Evolutionary conservation across 2,888 invertebrate species (phyloP).

Genomic region (Troides helena): DNA sequence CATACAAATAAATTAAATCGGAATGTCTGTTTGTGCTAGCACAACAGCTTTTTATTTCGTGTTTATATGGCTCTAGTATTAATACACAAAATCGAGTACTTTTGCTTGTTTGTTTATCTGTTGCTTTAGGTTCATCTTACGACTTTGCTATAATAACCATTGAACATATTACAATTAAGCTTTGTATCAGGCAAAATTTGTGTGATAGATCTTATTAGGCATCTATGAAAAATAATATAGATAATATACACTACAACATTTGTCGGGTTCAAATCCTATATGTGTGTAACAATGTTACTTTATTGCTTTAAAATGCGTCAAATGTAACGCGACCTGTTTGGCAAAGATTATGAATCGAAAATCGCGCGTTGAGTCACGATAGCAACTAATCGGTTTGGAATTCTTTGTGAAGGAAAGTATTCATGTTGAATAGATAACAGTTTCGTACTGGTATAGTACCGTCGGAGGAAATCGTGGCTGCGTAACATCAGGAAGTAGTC

Average conservation of each 20-base stretch:
- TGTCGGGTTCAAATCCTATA: slow-evolving; percentile 6
- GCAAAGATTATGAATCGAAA: slow-evolving; percentile 24
- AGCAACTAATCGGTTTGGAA: slow-evolving; percentile 14
- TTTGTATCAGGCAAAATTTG: too few relatives aligned
- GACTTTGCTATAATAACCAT: too few relatives aligned
- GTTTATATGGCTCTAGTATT: too few relatives aligned
- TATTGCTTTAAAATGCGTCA: not conserved
- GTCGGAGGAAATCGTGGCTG: too few relatives aligned
- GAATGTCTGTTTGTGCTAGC: too few relatives aligned
- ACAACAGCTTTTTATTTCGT: too few relatives aligned
- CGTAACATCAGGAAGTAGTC: too few relatives aligned
- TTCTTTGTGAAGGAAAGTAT: slow-evolving; percentile 14
- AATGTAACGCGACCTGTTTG: slow-evolving; percentile 17
- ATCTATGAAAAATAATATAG: slow-evolving; percentile 39
- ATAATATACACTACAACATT: not conserved
- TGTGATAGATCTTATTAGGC: slow-evolving; percentile 9
- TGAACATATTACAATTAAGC: too few relatives aligned
- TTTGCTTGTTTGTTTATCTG: too few relatives aligned
- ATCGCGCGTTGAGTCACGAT: slow-evolving; percentile 21
- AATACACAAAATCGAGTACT: too few relatives aligned
- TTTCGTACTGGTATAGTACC: not conserved
- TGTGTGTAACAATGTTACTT: too few relatives aligned
- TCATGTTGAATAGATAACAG: not conserved
- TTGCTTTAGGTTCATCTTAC: too few relatives aligned
- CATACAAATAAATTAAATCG: not conserved